Conservation (phyloP, 2,888 invertebrate species). For the Saturnia japonica region DNA sequence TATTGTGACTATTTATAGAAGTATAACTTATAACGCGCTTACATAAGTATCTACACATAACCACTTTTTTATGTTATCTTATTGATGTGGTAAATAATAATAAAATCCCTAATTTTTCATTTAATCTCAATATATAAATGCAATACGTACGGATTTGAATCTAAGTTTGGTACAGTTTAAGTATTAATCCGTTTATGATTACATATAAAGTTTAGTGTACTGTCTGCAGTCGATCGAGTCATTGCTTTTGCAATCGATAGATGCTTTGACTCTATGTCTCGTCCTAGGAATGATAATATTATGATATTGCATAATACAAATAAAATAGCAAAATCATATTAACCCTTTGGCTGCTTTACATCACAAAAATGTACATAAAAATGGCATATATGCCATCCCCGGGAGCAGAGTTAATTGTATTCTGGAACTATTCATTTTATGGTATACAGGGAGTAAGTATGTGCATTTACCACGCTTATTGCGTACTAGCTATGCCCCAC, state of each 20-base stretch:
- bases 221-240: background rate
- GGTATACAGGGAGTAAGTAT: background rate
- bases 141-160: background rate
- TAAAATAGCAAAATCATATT: background rate
- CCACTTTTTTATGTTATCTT: no score
- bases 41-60: no score
- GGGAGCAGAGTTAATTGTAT: no score
- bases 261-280: background rate
- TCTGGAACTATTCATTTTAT: background rate
- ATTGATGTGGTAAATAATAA: background rate
- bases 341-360: no score
- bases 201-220: background rate
- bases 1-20: no score
- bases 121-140: background rate
- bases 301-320: background rate
- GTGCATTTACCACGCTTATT: background rate
- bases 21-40: no score
- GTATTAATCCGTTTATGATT: background rate
- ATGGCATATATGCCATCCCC: no score
- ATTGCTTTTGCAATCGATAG: background rate
- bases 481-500: no score
- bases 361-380: no score
- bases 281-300: background rate
- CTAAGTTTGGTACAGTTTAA: background rate
- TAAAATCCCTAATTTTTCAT: background rate